Base-by-base conservation (phyloP, 2,797 vertebrate species). In the Malacoctenus gilli region DNA sequence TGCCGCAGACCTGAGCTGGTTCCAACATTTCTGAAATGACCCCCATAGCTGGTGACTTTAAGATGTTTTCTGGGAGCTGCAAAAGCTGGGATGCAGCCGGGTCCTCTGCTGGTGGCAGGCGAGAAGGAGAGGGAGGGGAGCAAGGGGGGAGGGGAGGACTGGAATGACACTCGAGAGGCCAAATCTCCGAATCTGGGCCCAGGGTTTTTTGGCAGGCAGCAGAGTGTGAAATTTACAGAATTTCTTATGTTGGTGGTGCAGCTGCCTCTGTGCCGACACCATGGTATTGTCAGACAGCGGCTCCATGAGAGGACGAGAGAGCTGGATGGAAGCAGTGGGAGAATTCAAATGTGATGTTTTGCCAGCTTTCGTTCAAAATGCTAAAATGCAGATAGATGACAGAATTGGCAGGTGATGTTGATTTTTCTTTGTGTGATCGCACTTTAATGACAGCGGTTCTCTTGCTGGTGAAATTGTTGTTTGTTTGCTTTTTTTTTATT, bases 171-270 rank as follows among this genome's bases (percentile, higher is more conserved):
- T 82, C 79, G 59, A 80, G 80, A 80, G 87, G 89, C 91, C 91
- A 91, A 90, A 93, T 87, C 86, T 85, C 68, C 41, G 75, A 93
- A 92, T 92, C 92, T 93, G 92, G 90, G 91, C 91, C 92, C 88
- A 89, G 89, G 92, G 88, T 92, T 83, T 83, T 92, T 81, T 91
- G 93, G 92, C 91, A 91, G 88, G 87, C 91, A 92, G 79, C 84
- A 89, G 91, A 89, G 92, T 93, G 91, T 92, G 92, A 94, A 94
- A 94, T 92, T 90, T 91, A 92, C 91, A 90, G 77, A 93, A 93
- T 89, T 89, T 92, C 87, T 91, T 90, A 90, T 90, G 92, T 92
- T 91, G 89, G 78, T 84, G 59, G 75, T 88, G 85, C 92, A 92
- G 91, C 92, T 92, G 91, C 90, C 87, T 83, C 91, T 87, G 84